Evolutionary conservation across 2,888 invertebrate species (phyloP).

Genomic region (Acleris cristana): DNA sequence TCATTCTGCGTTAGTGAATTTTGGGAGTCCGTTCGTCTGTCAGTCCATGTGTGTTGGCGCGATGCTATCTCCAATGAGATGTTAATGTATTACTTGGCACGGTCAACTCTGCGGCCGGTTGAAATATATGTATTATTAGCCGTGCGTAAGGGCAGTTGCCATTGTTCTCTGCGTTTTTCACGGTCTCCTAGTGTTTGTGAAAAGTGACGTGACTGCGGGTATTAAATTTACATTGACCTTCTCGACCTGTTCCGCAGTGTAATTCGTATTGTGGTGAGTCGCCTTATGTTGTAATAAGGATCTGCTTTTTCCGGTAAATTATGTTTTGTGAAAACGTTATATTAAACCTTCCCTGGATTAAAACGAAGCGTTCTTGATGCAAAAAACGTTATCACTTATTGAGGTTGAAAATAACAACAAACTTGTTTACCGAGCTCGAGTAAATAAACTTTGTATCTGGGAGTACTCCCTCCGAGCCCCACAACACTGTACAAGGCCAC

Average conservation of each 20-base stretch:
- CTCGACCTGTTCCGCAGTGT: constrained; percentile 42
- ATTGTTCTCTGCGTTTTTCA: constrained; percentile 54
- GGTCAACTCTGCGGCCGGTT: constrained; percentile 61
- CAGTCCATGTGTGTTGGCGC: constrained; percentile 60
- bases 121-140: constrained; percentile 68
- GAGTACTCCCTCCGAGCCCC: constrained; percentile 37
- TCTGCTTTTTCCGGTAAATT: constrained; percentile 1
- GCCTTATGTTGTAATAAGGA: constrained; percentile 47
- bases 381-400: background rate
- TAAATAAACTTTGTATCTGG: constrained; percentile 19
- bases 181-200: constrained; percentile 53
- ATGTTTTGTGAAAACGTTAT: background rate
- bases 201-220: constrained; percentile 48
- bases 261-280: constrained; percentile 29
- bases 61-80: constrained; percentile 71
- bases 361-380: background rate
- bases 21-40: constrained; percentile 51
- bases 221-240: constrained; percentile 54
- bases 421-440: constrained; percentile 2
- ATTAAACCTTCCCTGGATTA: background rate
- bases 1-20: constrained; percentile 49
- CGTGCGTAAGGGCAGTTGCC: constrained; percentile 52
- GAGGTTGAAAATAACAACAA: constrained; percentile 12
- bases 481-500: constrained; percentile 45
- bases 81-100: constrained; percentile 81